Evolutionary conservation across 2,113 vertebrate species (phyloP).

Genomic region (Astatoreochromis straeleni): DNA sequence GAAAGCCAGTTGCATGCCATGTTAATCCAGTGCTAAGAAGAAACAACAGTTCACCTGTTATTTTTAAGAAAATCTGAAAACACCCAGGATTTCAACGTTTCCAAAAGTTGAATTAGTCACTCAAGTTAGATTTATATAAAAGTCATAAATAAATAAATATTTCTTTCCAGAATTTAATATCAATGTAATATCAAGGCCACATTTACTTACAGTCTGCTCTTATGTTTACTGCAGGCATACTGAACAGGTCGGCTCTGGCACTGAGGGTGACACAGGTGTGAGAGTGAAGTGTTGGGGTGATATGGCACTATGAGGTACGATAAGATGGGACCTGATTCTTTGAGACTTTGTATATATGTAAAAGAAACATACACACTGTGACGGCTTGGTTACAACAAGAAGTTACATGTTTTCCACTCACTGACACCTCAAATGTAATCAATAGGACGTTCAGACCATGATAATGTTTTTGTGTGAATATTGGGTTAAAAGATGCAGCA

Average conservation of each 20-base stretch:
- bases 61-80: neutral
- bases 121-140: neutral
- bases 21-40: neutral
- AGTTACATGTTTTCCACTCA: neutral
- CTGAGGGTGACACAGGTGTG: neutral
- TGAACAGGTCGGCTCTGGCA: neutral
- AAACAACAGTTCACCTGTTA: neutral
- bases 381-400: neutral
- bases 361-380: neutral
- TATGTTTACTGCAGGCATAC: neutral
- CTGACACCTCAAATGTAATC: neutral
- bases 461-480: neutral
- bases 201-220: neutral
- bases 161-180: neutral
- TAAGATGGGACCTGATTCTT: neutral
- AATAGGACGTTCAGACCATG: accelerated
- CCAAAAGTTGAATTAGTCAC: neutral
- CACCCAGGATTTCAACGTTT: neutral
- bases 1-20: accelerated
- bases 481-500: neutral
- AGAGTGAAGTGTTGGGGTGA: neutral
- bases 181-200: neutral
- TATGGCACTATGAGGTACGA: neutral
- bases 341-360: neutral
- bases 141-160: neutral